A percentile compares a stretch with the other conserved stretches of the same genome.
Evolutionary conservation across 1,140 invertebrate genomes (phyloP).

Genomic region (Drosophila mojavensis): DNA sequence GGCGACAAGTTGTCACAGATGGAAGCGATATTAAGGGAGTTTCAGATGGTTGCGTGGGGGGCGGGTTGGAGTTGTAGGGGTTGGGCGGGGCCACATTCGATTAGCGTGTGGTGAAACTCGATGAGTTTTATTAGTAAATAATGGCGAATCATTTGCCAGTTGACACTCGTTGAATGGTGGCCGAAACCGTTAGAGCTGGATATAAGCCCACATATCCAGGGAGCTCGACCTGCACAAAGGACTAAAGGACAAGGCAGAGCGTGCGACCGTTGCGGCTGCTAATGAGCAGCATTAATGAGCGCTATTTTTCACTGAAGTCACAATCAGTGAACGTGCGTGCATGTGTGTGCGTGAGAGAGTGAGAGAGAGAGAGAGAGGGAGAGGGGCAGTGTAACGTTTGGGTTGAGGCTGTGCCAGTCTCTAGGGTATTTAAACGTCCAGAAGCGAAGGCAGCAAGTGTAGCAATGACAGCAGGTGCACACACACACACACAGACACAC

Average conservation of each 20-base stretch:
- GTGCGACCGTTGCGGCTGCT: slow-evolving; percentile 56
- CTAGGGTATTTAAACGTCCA: slow-evolving; percentile 72
- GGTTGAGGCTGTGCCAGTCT: slow-evolving; percentile 37
- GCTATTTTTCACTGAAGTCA: slow-evolving; percentile 79
- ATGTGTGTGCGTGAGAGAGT: slow-evolving; percentile 7
- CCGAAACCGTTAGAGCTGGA: background rate
- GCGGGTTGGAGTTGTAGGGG: background rate
- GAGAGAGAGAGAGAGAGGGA: background rate
- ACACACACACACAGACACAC: slow-evolving; percentile 28
- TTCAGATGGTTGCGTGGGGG: background rate
- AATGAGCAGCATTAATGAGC: slow-evolving; percentile 82
- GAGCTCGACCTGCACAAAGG: background rate
- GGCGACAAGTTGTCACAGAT: slow-evolving; percentile 26
- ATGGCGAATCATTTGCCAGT: slow-evolving; percentile 83
- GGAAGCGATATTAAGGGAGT: background rate
- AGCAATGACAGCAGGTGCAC: slow-evolving; percentile 67
- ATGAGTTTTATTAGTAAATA: slow-evolving; percentile 84
- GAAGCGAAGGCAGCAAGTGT: slow-evolving; percentile 27
- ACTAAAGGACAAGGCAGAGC: slow-evolving; percentile 17
- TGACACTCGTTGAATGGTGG: slow-evolving; percentile 74
- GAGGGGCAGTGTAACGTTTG: no score
- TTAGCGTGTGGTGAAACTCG: slow-evolving; percentile 68
- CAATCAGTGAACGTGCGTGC: slow-evolving; percentile 56
- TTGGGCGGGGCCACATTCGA: slow-evolving; percentile 55
- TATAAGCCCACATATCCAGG: background rate